Evolutionary conservation across 2,113 vertebrate species (phyloP), one percentile per base, ranked within the genome.

Genomic region (Nycticebus coucang): DNA sequence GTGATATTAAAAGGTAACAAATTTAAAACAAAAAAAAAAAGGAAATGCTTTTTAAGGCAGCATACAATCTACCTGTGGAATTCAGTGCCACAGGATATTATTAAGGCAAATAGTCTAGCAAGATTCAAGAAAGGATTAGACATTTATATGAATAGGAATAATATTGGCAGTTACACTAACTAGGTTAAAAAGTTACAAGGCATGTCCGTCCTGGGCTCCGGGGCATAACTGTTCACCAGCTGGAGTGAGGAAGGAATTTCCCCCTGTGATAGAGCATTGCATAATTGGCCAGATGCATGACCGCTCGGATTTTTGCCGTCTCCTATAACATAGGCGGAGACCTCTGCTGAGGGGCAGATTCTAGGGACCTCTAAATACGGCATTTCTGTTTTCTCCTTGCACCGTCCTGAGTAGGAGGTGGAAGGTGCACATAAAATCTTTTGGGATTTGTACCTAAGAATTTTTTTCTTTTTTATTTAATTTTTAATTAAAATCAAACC

Each of bases 121-220:
- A 95, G 95, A 98, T 96, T 92, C 74, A 78, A 95, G 89, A 97
- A 95, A 96, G n/a, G 97, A 97, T 95, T 97, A 94, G 59, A 72
- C 81, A 94, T 96, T 89, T 71, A 78, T 95, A 83, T 50, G 89
- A 96, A 7, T 83, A 95, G 84, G 81, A 91, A 98, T 94, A 91
- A 96, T 96, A 96, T 93, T 96, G 97, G 97, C 96, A 94, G 95
- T 94, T 95, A 60, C 74, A 89, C 94, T 97, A 94, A 95, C 94
- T 91, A 94, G 94, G 96, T 97, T 98, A 95, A 98, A 97, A 95
- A 97, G 95, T 97, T 97, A 98, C 96, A 97, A 97, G 94, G 94
- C 96, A 87, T 71, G 97, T 96, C 94, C 41, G 53, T 96, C 93
- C 94, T 35, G 91, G 68, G 93, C 96, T 95, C 81, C 88, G 1